These are phyloP conservation scores for Penaeus monodon DNA, from an alignment of 2,888 invertebrate genomes.

Conservation along the genomic window DNA sequence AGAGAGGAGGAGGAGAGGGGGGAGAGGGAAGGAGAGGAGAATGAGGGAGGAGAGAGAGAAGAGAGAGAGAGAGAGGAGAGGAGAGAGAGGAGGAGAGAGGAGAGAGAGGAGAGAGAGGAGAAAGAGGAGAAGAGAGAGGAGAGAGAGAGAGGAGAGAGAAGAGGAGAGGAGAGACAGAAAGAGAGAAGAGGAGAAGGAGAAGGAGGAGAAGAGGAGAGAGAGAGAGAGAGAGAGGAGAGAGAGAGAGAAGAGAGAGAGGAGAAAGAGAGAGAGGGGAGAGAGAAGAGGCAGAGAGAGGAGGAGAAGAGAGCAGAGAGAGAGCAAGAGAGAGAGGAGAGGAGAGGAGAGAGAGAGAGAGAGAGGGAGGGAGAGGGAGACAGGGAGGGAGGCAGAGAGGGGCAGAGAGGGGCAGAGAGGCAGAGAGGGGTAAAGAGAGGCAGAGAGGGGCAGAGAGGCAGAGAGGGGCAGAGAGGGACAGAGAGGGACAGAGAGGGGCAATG, in stretches of 20 bases:
- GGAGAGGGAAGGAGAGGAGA: no score
- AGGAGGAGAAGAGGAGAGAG: not conserved
- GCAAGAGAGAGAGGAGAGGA: no score
- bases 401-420: no score
- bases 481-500: not conserved
- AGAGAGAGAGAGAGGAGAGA: not conserved
- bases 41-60: not conserved
- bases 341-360: no score
- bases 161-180: no score
- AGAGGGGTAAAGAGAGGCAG: no score
- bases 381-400: not conserved
- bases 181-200: not conserved
- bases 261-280: not conserved
- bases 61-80: not conserved
- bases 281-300: not conserved
- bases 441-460: no score
- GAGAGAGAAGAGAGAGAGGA: not conserved
- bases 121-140: not conserved
- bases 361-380: not conserved
- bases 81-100: not conserved
- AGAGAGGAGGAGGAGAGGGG: not conserved
- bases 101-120: not conserved
- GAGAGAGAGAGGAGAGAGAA: not conserved
- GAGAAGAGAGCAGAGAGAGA: not conserved
- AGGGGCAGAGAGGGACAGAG: not conserved